Percentiles rank a stretch among this genome's conserved stretches.
phyloP scores from a whole-genome alignment of 1,140 invertebrate species.

The Eupristina koningsbergeri region DNA sequence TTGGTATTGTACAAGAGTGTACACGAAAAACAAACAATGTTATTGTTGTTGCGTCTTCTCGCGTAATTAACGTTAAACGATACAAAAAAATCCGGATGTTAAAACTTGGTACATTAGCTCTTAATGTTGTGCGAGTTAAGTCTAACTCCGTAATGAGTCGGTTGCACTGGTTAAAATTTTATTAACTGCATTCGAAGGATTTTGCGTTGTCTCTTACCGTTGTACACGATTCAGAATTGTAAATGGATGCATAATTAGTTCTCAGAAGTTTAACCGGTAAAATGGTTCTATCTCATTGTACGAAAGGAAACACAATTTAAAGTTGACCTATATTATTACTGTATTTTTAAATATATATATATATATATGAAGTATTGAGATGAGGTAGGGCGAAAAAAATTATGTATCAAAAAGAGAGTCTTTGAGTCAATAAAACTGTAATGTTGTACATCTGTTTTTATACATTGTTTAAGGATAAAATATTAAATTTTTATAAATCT shows the following conservation, averaged over 20 bases:
- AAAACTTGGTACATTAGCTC: not conserved
- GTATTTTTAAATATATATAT: too few relatives aligned
- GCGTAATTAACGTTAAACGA: conserved; percentile 14
- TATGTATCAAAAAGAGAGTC: conserved; percentile 17
- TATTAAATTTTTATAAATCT: too few relatives aligned
- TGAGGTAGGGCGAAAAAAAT: too few relatives aligned
- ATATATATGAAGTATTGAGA: too few relatives aligned
- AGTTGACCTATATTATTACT: not conserved
- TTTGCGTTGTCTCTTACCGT: not conserved
- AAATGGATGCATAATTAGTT: not conserved
- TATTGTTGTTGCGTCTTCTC: conserved; percentile 3
- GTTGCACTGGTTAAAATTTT: conserved; percentile 14
- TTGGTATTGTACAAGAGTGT: not conserved
- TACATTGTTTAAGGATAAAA: too few relatives aligned
- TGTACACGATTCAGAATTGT: not conserved
- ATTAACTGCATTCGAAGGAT: not conserved
- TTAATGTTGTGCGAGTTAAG: not conserved
- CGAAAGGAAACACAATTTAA: not conserved
- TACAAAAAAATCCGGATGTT: not conserved
- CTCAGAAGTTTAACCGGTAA: not conserved
- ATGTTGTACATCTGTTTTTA: too few relatives aligned
- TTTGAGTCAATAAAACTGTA: not conserved
- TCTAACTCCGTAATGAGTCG: not conserved
- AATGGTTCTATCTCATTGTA: not conserved
- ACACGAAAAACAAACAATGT: conserved; percentile 1